Percentiles rank a stretch among this genome's conserved stretches.
These are phyloP conservation scores for Aplidium turbinatum DNA, from an alignment of 23 tunicate genomes.

Conservation along the genomic window DNA sequence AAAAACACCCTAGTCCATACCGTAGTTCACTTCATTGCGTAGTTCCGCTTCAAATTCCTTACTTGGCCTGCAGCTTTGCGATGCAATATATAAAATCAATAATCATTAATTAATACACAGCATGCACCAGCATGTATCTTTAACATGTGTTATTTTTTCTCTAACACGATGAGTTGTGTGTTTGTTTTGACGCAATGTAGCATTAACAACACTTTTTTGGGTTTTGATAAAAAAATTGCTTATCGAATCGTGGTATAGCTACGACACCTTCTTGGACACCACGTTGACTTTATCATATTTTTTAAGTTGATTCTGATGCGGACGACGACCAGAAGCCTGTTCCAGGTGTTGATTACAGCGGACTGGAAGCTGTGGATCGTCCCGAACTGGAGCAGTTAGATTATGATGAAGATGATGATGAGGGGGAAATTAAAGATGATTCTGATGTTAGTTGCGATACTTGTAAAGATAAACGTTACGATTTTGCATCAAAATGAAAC, in stretches of 20 bases:
- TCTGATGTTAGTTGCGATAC: too few relatives aligned
- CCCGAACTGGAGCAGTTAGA: conserved; percentile 70
- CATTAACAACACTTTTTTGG: not conserved
- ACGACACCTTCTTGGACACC: not conserved
- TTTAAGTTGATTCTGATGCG: conserved; percentile 56
- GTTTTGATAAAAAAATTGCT: too few relatives aligned
- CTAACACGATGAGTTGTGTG: not conserved
- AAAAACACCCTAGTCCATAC: too few relatives aligned
- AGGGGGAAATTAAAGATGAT: conserved; percentile 57
- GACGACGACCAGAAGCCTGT: conserved; percentile 4
- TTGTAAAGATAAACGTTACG: too few relatives aligned
- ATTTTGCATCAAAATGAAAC: too few relatives aligned
- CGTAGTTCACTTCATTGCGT: too few relatives aligned
- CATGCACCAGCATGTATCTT: not conserved
- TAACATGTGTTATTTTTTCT: conserved; percentile 6
- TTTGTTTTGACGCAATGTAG: not conserved
- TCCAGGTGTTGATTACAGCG: conserved; percentile 9
- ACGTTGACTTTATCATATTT: not conserved
- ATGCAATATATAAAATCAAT: too few relatives aligned
- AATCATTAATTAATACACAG: too few relatives aligned
- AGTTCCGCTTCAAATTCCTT: too few relatives aligned
- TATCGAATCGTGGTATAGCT: not conserved
- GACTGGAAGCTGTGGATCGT: conserved; percentile 42
- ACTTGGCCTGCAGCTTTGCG: too few relatives aligned
- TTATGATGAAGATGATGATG: conserved; percentile 87